phyloP scores from a whole-genome alignment of 2,797 vertebrate species.

The Schizopygopsis pylzovi region DNA sequence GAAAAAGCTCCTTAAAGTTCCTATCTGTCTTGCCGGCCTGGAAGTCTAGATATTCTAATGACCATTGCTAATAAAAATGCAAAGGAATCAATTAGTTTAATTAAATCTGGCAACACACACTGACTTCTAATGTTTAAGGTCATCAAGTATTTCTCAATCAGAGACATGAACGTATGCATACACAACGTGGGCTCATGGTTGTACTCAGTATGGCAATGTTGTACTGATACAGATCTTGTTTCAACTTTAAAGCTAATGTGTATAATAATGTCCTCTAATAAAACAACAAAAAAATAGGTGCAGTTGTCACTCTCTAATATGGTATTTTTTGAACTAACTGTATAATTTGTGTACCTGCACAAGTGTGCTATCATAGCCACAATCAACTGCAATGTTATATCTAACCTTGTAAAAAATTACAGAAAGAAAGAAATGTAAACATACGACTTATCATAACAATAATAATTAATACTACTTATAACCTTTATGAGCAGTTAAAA shows the following conservation, averaged over 20 bases:
- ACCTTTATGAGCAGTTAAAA: not conserved
- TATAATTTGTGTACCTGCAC: not conserved
- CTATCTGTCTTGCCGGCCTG: slow-evolving; percentile 78
- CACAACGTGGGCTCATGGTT: slow-evolving; percentile 9
- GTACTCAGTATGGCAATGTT: slow-evolving; percentile 20
- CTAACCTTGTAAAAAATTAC: not conserved
- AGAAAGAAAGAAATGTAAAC: not conserved
- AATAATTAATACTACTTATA: not conserved
- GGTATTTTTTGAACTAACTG: not conserved
- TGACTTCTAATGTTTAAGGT: slow-evolving; percentile 80
- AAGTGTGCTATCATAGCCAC: not conserved
- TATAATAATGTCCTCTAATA: not conserved
- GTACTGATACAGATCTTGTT: slow-evolving; percentile 19
- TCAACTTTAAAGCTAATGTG: not conserved
- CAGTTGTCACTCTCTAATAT: not conserved
- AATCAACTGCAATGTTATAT: not conserved
- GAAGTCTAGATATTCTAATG: slow-evolving; percentile 84
- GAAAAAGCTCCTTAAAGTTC: slow-evolving; percentile 78
- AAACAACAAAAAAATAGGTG: not conserved
- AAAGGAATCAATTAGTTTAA: slow-evolving; percentile 93
- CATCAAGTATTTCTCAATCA: slow-evolving; percentile 46
- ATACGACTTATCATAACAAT: too few species aligned
- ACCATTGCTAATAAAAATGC: slow-evolving; percentile 89
- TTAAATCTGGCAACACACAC: slow-evolving; percentile 85
- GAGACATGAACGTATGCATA: slow-evolving; percentile 14